Conservation (phyloP, 1,140 invertebrate genomes). For the Hyposmocoma kahamanoa region DNA sequence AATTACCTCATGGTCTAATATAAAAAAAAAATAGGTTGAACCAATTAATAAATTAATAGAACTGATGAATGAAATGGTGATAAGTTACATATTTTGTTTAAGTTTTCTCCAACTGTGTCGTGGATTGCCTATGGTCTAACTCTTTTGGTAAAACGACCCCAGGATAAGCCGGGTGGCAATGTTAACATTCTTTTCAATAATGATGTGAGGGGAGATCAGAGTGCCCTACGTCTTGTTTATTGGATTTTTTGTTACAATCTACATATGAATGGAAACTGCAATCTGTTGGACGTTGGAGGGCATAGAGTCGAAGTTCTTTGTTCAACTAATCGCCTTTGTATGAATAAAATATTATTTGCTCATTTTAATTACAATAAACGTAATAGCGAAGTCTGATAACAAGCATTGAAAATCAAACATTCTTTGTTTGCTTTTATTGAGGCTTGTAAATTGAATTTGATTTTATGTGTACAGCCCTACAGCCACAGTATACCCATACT, state of each 20-base stretch:
- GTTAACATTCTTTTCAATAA: constrained; percentile 73
- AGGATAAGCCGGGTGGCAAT: constrained; percentile 61
- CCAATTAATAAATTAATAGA: too few relatives aligned
- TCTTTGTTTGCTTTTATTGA: too few relatives aligned
- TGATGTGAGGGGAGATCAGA: constrained; percentile 53
- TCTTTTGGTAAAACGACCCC: constrained; percentile 70
- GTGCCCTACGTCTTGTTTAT: constrained; percentile 67
- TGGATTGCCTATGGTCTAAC: constrained; percentile 44
- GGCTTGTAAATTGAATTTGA: too few relatives aligned
- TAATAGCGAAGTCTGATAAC: too few relatives aligned
- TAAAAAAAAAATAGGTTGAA: too few relatives aligned
- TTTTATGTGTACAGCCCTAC: too few relatives aligned
- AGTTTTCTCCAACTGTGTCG: too few relatives aligned
- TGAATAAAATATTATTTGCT: constrained; percentile 22
- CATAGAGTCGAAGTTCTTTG: constrained; percentile 41
- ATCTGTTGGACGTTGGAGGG: constrained; percentile 45
- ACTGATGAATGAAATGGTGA: too few relatives aligned
- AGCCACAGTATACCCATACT: too few relatives aligned
- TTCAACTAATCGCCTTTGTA: constrained; percentile 20
- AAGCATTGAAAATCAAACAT: too few relatives aligned
- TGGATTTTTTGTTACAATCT: constrained; percentile 73
- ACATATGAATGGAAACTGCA: constrained; percentile 67
- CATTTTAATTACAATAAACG: constrained; percentile 5
- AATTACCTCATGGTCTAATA: too few relatives aligned
- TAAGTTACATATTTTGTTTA: too few relatives aligned